These are phyloP conservation scores for Samia ricini DNA, from an alignment of 1,140 invertebrate genomes.

Conservation along the genomic window DNA sequence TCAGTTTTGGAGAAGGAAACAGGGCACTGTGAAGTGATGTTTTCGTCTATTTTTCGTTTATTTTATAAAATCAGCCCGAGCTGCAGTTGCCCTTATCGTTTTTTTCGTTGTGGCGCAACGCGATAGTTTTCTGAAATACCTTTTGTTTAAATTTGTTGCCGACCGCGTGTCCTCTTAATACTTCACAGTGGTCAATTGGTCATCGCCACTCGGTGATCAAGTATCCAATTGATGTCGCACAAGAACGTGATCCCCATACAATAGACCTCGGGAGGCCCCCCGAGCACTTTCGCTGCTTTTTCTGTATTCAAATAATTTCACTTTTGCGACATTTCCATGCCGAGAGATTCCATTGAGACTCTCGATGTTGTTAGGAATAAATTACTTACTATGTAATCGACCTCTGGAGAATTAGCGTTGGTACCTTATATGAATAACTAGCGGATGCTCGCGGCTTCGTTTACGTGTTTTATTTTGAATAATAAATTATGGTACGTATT, in stretches of 20 bases:
- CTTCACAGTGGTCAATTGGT: no score
- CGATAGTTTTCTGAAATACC: not conserved
- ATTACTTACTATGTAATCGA: constrained; percentile 22
- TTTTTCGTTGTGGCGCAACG: no score
- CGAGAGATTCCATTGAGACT: constrained; percentile 31
- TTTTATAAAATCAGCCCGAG: no score
- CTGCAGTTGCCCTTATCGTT: no score
- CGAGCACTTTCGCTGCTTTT: constrained; percentile 68
- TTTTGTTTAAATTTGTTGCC: no score
- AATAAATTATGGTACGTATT: no score
- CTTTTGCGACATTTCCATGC: constrained; percentile 53
- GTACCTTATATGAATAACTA: not conserved
- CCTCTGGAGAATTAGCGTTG: not conserved
- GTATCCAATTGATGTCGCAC: constrained; percentile 43
- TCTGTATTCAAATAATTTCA: constrained; percentile 67
- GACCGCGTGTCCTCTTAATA: no score
- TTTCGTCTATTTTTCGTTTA: no score
- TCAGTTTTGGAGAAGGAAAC: no score
- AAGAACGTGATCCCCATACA: constrained; percentile 60
- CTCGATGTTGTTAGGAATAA: constrained; percentile 18
- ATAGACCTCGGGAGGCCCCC: constrained; percentile 48
- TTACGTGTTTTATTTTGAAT: no score
- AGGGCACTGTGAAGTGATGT: no score
- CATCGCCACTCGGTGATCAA: constrained; percentile 42
- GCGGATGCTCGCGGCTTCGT: no score